Base-by-base conservation (phyloP, 2,888 invertebrate genomes). In the Eupithecia inturbata region DNA sequence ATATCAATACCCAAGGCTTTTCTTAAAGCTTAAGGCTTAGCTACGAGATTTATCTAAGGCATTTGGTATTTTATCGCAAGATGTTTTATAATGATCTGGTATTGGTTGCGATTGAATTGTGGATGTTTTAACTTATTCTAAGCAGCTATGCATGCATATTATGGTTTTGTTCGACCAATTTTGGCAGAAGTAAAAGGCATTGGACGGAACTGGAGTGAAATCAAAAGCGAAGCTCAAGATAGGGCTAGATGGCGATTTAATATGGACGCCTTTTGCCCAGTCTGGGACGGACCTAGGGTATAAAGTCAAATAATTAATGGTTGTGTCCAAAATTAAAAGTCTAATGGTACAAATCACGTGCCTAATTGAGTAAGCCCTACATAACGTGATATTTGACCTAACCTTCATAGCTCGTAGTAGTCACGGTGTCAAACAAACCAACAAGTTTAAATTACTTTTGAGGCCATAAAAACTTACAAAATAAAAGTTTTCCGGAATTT, bases 391-490 rank as follows among this genome's bases (percentile, higher is more conserved):
- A 31, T 66, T 22, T 72, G 57, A 66, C 68, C 33, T 19, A 33
- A 22, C 31, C 39, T 22, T 1, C 53, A n/a, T 41, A 41, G 16
- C 68, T 1, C 53, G 16, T 41, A 41, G 16, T 64, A 64, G 19
- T 64, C 22, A 64, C 45, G 36, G 26, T 53, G 69, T 41, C 64
- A 71, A 74, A 76, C 74, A 78, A 78, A 74, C 76, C 74, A 73
- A 72, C 74, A 70, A 75, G 77, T 63, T 74, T 71, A 78, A 79
- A 78, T 78, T 77, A 70, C 77, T 76, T 78, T 73, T 57, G 31
- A 71, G 57, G 64, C 73, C 67, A 69, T 77, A 77, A 75, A 78
- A 79, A 78, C 75, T 79, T 77, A 64, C 71, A 62, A 76, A 76
- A 75, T 76, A 68, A 71, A 71, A 77, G 73, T 71, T 74, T 70